Evolutionary conservation across 2,888 invertebrate species (phyloP).

Genomic region (Nasonia oneida): DNA sequence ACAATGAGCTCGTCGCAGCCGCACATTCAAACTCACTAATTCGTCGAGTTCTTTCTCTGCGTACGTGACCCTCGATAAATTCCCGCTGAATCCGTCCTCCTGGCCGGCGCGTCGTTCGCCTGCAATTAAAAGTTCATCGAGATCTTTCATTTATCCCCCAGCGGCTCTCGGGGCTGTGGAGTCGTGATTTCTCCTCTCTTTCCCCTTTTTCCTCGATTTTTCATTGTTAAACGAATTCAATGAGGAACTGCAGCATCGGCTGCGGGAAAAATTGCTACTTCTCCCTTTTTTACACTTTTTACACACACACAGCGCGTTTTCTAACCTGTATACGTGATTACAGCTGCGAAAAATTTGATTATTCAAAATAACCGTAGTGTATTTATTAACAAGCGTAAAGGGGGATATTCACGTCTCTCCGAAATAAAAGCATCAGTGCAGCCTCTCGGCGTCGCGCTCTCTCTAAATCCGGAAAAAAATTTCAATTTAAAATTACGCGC

Average conservation of each 20-base stretch:
- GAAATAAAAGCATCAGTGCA: no score
- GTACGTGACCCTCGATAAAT: slow-evolving; percentile 51
- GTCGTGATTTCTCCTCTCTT: slow-evolving; percentile 41
- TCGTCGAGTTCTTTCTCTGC: slow-evolving; percentile 63
- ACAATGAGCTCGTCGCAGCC: slow-evolving; percentile 38
- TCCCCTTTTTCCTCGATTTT: slow-evolving; percentile 28
- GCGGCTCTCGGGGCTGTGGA: slow-evolving; percentile 27
- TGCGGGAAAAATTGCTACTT: slow-evolving; percentile 38
- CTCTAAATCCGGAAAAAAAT: slow-evolving; percentile 51
- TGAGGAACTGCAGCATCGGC: slow-evolving; percentile 36
- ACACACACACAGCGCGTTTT: no score
- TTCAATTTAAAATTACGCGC: slow-evolving; percentile 58
- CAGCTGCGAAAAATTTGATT: no score
- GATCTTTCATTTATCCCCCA: slow-evolving; percentile 51
- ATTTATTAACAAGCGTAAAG: no score
- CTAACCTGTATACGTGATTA: neutral
- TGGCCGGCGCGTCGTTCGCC: neutral
- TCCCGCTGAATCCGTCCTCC: slow-evolving; percentile 50
- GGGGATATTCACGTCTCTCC: no score
- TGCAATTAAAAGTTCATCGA: slow-evolving; percentile 62
- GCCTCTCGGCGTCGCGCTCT: no score
- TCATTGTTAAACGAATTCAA: slow-evolving; percentile 53
- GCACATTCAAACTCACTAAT: slow-evolving; percentile 65
- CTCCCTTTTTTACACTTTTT: neutral
- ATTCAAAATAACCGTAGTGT: no score